Evolutionary conservation across 1,140 invertebrate genomes (phyloP), one percentile per base, ranked within the genome.

Genomic region (Panagrolaimus sp.): DNA sequence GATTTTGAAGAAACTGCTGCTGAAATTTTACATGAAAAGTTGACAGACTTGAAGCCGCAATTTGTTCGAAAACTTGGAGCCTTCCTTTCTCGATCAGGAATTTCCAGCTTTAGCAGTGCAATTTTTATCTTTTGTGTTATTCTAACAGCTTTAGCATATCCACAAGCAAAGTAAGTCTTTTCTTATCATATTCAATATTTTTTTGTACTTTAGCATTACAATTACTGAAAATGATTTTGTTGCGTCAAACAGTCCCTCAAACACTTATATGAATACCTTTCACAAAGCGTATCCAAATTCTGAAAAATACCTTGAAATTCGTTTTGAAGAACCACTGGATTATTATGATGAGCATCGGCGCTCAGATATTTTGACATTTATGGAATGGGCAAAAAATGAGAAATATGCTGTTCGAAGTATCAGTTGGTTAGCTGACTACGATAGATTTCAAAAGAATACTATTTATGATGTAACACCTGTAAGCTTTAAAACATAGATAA

Each of bases 381-480:
- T 76, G 8, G 43, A 47, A 13, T 63, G 67, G 47, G 48, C 70
- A 46, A 14, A 77, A 16, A 71, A 74, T 25, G 44, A 67, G 16
- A 51, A 68, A 27, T 74, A 72, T 31, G 74, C 74, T 9, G 71
- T 16, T 13, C 74, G 71, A 74, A 68, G 63, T 9, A 57, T 76
- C 27, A 74, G 71, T 57, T 76, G 74, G 74, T 57, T 76, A 44
- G 63, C 63, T 16, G 74, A 76, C 27, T 76, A 77, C 57, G 74
- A 76, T 20, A 51, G 63, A 27, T 76, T 76, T 46, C 64, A 76
- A 48, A 65, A 74, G 1, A 23, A 68, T 31, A 64, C 66, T 5
- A 73, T 73, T 51, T 73, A 72, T 38, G 70, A 73, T 13, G 53
- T 73, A 16, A 73, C 74, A 38, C 38, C 71, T 16, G 69, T 71